phyloP scores from a whole-genome alignment of 2,888 invertebrate genomes.

The Mamestra brassicae region DNA sequence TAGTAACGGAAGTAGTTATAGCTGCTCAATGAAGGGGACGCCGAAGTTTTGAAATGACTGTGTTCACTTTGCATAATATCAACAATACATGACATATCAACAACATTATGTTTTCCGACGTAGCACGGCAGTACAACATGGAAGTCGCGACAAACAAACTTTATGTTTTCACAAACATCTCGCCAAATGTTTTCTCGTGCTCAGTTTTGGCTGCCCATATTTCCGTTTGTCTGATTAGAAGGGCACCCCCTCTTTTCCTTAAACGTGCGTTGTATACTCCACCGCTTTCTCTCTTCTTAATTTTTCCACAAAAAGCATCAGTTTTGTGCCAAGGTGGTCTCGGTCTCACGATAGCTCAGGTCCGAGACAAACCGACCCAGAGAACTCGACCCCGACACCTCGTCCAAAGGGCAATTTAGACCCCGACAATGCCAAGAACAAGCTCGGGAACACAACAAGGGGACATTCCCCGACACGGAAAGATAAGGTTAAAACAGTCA shows the following conservation, averaged over 20 bases:
- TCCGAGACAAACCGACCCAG: background rate
- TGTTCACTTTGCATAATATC: constrained; percentile 26
- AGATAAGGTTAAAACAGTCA: no score
- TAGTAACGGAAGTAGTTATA: background rate
- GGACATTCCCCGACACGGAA: no score
- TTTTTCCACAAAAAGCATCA: background rate
- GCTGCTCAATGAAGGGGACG: constrained; percentile 2
- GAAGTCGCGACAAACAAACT: constrained; percentile 32
- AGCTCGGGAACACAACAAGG: background rate
- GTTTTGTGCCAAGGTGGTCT: no score
- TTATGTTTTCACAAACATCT: constrained; percentile 37
- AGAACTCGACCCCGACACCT: background rate
- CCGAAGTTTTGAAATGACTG: constrained; percentile 1
- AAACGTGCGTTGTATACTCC: no score
- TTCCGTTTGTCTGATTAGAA: background rate
- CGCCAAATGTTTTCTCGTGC: constrained; percentile 11
- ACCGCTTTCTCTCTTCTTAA: no score
- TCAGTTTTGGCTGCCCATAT: constrained; percentile 4
- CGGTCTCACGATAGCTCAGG: background rate
- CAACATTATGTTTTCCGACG: constrained; percentile 33
- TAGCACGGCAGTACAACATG: constrained; percentile 11
- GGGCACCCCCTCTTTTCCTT: background rate
- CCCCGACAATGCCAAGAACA: no score
- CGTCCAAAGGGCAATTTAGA: background rate
- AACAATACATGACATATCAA: constrained; percentile 31